Evolutionary conservation across 2,113 vertebrate genomes (phyloP).

Genomic region (Heterotis niloticus): DNA sequence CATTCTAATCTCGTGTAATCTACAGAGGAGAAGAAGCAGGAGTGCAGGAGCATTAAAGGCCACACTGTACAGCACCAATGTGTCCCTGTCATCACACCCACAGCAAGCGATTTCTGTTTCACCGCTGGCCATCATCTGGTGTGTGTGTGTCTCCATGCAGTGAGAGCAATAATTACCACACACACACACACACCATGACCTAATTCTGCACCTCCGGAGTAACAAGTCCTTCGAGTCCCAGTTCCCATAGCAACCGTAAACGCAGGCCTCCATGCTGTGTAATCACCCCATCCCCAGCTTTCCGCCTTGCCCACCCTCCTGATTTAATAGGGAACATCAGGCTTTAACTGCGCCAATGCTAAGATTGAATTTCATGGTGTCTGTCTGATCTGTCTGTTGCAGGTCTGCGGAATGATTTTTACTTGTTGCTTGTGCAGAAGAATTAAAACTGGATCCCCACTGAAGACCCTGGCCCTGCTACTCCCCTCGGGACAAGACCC

Average conservation of each 20-base stretch:
- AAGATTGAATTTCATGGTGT: slow-evolving; percentile 46
- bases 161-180: slow-evolving; percentile 16
- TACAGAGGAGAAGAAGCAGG: too few species aligned
- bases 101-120: not conserved
- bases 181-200: slow-evolving; percentile 17
- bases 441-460: slow-evolving; percentile 22
- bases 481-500: slow-evolving; percentile 17
- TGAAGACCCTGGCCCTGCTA: slow-evolving; percentile 19
- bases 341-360: slow-evolving; percentile 37
- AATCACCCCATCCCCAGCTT: slow-evolving; percentile 22
- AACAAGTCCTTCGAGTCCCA: slow-evolving; percentile 33
- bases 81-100: too few species aligned
- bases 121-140: not conserved
- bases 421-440: slow-evolving; percentile 26
- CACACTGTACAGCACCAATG: too few species aligned
- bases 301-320: slow-evolving; percentile 39
- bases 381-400: slow-evolving; percentile 34
- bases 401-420: slow-evolving; percentile 38
- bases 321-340: slow-evolving; percentile 43
- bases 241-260: slow-evolving; percentile 56
- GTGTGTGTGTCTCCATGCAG: not conserved
- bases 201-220: slow-evolving; percentile 44
- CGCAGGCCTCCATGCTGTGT: slow-evolving; percentile 45
- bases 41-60: too few species aligned
- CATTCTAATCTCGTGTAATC: too few species aligned